phyloP scores from a whole-genome alignment of 2,888 invertebrate genomes.

The Chironomus tentans region DNA sequence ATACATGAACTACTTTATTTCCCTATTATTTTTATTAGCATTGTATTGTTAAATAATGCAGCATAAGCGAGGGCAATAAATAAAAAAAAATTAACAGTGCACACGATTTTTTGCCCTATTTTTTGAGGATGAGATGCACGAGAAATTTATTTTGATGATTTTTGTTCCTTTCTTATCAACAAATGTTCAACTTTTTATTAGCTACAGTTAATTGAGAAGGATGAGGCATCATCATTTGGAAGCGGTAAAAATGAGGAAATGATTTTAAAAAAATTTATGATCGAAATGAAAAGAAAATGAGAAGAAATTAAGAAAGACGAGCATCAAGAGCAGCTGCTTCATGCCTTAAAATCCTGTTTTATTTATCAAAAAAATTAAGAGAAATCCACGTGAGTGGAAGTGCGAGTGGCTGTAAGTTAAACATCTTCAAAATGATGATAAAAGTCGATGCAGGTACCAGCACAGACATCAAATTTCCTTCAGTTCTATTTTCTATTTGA shows the following conservation, averaged over 20 bases:
- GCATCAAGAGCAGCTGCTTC: not conserved
- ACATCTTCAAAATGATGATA: not conserved
- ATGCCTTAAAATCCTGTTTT: not conserved
- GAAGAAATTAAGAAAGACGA: not conserved
- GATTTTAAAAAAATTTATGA: too few species aligned
- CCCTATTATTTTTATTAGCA: not conserved
- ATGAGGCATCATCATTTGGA: too few species aligned
- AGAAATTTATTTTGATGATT: not conserved
- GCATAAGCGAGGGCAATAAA: not conserved
- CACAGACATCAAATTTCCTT: not conserved
- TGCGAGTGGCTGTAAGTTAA: not conserved
- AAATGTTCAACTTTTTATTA: not conserved
- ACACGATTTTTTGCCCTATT: not conserved
- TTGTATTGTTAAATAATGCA: not conserved
- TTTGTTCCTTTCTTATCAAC: not conserved
- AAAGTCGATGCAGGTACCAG: not conserved
- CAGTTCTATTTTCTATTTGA: too few species aligned
- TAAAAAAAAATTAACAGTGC: not conserved
- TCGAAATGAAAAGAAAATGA: too few species aligned
- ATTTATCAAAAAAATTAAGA: not conserved
- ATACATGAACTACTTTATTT: not conserved
- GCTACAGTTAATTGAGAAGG: not conserved
- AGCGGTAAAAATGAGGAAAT: too few species aligned
- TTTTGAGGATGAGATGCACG: not conserved
- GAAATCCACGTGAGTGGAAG: not conserved